Evolutionary conservation across 1,140 invertebrate genomes (phyloP).

Genomic region (Drosophila kurseongensis): DNA sequence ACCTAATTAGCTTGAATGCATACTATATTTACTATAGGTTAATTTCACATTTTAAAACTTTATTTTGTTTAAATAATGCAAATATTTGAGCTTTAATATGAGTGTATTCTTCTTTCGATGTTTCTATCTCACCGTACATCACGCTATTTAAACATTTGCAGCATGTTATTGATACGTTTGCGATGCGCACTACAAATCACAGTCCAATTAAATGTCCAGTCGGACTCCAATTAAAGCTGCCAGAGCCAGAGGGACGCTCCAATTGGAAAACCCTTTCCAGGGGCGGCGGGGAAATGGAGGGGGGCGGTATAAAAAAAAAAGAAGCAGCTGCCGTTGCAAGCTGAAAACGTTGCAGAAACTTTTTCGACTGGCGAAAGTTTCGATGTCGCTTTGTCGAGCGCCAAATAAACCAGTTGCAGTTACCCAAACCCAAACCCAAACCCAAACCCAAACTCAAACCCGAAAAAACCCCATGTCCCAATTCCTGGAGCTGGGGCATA

Average conservation of each 20-base stretch:
- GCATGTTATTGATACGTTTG: slow-evolving; percentile 67
- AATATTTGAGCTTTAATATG: too few species aligned
- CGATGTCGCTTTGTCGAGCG: slow-evolving; percentile 54
- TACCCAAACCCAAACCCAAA: background rate
- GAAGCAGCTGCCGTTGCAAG: slow-evolving; percentile 38
- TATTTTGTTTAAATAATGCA: too few species aligned
- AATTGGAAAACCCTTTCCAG: slow-evolving; percentile 8
- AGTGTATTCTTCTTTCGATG: slow-evolving; percentile 2
- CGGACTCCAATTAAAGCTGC: slow-evolving; percentile 73
- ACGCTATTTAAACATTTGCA: slow-evolving; percentile 9
- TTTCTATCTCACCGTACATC: background rate
- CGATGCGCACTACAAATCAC: slow-evolving; percentile 72
- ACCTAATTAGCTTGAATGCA: too few species aligned
- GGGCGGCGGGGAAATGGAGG: background rate
- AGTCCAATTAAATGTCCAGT: slow-evolving; percentile 75
- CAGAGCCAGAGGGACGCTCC: slow-evolving; percentile 38
- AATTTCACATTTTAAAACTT: too few species aligned
- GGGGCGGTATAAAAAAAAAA: background rate
- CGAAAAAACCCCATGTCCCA: slow-evolving; percentile 6
- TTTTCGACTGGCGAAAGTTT: slow-evolving; percentile 67
- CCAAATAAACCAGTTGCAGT: slow-evolving; percentile 55
- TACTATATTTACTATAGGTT: too few species aligned
- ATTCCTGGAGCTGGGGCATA: background rate
- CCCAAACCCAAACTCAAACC: too few species aligned
- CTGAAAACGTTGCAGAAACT: slow-evolving; percentile 59